Evolutionary conservation across 2,113 vertebrate genomes (phyloP).

Genomic region (Seriola quinqueradiata): DNA sequence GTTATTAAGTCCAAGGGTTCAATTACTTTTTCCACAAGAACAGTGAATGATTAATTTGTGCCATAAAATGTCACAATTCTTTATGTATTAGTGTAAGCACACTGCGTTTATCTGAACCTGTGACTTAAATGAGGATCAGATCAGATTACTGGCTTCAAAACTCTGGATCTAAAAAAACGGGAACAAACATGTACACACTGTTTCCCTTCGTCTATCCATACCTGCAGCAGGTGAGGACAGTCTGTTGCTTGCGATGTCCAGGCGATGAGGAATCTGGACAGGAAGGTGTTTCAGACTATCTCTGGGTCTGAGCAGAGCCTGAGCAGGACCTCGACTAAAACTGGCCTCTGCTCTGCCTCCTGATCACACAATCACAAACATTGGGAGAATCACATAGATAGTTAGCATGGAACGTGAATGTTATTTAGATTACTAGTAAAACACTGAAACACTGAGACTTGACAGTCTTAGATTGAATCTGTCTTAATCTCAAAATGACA

Average conservation of each 20-base stretch:
- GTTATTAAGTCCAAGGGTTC: too few species aligned
- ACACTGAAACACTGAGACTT: not conserved
- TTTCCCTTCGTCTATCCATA: conserved; percentile 34
- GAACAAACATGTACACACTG: not conserved
- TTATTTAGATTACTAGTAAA: too few species aligned
- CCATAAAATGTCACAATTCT: too few species aligned
- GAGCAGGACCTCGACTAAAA: conserved; percentile 78
- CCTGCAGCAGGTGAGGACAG: conserved; percentile 82
- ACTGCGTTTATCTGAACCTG: too few species aligned
- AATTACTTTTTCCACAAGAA: too few species aligned
- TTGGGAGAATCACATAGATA: not conserved
- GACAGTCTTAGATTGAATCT: too few species aligned
- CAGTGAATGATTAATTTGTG: too few species aligned
- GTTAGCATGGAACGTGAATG: not conserved
- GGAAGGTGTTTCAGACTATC: conserved; percentile 83
- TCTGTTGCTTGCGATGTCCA: conserved; percentile 71
- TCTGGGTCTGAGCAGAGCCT: conserved; percentile 81
- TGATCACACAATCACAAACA: conserved; percentile 63
- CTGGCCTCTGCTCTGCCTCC: conserved; percentile 79
- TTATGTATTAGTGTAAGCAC: too few species aligned
- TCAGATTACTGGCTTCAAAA: not conserved
- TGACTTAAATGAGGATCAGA: too few species aligned
- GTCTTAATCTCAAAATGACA: too few species aligned
- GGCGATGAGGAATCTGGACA: conserved; percentile 82
- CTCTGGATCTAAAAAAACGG: not conserved